Evolutionary conservation across 2,797 vertebrate genomes (phyloP), one percentile per base, ranked within the genome.

Genomic region (Esox masquinongy): DNA sequence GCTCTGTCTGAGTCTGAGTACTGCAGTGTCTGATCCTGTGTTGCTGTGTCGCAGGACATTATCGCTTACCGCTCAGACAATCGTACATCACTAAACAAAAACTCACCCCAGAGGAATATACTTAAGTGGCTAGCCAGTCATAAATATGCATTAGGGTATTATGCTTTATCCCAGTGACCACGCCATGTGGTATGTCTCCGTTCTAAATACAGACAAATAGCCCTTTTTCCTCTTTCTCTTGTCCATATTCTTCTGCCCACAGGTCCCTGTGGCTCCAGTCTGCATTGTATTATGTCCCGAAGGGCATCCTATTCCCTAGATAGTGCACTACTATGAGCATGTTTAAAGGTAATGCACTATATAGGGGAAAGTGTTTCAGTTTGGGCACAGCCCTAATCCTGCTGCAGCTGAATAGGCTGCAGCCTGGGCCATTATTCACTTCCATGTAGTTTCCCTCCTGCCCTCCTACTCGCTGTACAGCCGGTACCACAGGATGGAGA

Each of bases 371-470:
- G 11, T 2, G 11, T 61, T 22, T 61, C 22, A 26, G 7, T 61
- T 24, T 22, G 56, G 22, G 24, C 56, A 5, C 11, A 26, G 22
- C 56, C 8, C 56, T 86, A 86, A 88, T 87, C 85, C 83, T 67
- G 69, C 31, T 84, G 77, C 77, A 77, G 80, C 79, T 86, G 82
- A 87, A 81, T 86, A 82, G 59, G 70, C 81, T 53, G 34, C 76
- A 80, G 68, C 80, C 79, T 74, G 68, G 70, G 63, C 80, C 77
- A 85, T 90, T 89, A 89, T 85, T 91, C 85, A 87, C 86, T 87
- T 80, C 82, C 79, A 70, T 82, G 86, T 75, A 74, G 84, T 86
- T 82, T 72, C 74, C 81, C 29, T 66, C 74, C 79, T 76, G 84
- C 83, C 87, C 84, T 84, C 80, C 81, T 80, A 64, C 75, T 79